Evolutionary conservation across 2,797 vertebrate genomes (phyloP).

Genomic region (Eleutherodactylus coqui): DNA sequence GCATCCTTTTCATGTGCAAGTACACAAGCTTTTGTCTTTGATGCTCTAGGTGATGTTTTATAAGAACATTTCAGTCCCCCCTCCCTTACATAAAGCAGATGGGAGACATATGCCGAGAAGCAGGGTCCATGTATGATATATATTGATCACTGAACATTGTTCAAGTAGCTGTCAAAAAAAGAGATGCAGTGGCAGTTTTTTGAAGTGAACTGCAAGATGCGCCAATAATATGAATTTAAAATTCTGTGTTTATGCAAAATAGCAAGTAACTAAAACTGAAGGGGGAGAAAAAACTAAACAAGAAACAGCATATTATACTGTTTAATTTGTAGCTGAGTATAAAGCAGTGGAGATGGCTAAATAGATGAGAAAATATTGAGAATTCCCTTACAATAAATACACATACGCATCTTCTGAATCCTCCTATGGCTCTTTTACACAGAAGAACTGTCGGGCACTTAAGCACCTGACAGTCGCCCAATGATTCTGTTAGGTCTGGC

Average conservation of each 20-base stretch:
- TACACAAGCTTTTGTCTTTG: slow-evolving; percentile 52
- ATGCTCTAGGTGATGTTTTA: slow-evolving; percentile 33
- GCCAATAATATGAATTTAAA: background rate
- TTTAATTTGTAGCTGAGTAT: background rate
- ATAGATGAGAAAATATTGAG: background rate
- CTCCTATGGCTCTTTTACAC: too few species aligned
- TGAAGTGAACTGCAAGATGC: slow-evolving; percentile 11
- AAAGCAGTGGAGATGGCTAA: background rate
- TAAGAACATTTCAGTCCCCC: slow-evolving; percentile 23
- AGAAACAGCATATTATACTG: background rate
- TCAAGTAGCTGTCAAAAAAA: slow-evolving; percentile 44
- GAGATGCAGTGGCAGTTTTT: slow-evolving; percentile 15
- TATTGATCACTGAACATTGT: slow-evolving; percentile 29
- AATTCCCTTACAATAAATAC: too few species aligned
- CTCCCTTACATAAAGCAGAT: slow-evolving; percentile 35
- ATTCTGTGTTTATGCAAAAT: slow-evolving; percentile 31
- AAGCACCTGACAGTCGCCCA: too few species aligned
- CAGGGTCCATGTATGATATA: slow-evolving; percentile 31
- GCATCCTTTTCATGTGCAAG: slow-evolving; percentile 39
- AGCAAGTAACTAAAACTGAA: background rate
- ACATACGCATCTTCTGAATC: too few species aligned
- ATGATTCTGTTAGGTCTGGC: too few species aligned
- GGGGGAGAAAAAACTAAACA: background rate
- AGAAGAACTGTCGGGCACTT: too few species aligned
- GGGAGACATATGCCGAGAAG: slow-evolving; percentile 46